Evolutionary conservation across 2,888 invertebrate species (phyloP), one percentile per base, ranked within the genome.

Genomic region (Acrobasis consociella): DNA sequence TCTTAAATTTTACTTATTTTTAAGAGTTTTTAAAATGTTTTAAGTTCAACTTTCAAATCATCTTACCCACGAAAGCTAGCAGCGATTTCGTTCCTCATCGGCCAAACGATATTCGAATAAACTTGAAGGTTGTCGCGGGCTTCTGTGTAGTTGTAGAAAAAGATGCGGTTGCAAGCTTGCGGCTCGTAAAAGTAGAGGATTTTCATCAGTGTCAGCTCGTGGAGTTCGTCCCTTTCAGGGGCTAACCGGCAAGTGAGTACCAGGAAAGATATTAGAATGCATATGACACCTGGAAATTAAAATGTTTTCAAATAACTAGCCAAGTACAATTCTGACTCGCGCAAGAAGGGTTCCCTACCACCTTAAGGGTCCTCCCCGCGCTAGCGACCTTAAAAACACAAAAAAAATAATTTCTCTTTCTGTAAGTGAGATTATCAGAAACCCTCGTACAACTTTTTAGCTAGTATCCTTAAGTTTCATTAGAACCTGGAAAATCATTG

Each of bases 111-210:
- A 1, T 77, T 80, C 0, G 79, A 76, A 2, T 72, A 66, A 0
- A 67, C 11, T 9, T 65, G 50, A 1, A 49, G 65, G 0, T 74
- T 65, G 1, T 62, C 37, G 9, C 50, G 62, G 1, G 63, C 10
- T 2, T 68, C 66, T 0, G 87, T 87, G 66, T 85, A 74, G 71
- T 91, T 91, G 70, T 89, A 91, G 73, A 87, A 86, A 61, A 80
- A 76, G 3, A 86, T 65, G 10, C 79, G 71, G 0, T 78, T 84
- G 60, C 91, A 91, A 0, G 83, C 80, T 8, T 71, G 76, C 16
- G 91, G 91, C 62, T 92, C 91, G 67, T 89, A 86, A 0, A 91
- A 71, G 65, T 91, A 92, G 1, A 91, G 67, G 7, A 91, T 70
- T 67, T 91, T 91, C 39, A 85, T 74, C 10, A 91, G 67, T 0